Evolutionary conservation across 1,140 invertebrate genomes (phyloP), one percentile per base, ranked within the genome.

Genomic region (Sinella curviseta): DNA sequence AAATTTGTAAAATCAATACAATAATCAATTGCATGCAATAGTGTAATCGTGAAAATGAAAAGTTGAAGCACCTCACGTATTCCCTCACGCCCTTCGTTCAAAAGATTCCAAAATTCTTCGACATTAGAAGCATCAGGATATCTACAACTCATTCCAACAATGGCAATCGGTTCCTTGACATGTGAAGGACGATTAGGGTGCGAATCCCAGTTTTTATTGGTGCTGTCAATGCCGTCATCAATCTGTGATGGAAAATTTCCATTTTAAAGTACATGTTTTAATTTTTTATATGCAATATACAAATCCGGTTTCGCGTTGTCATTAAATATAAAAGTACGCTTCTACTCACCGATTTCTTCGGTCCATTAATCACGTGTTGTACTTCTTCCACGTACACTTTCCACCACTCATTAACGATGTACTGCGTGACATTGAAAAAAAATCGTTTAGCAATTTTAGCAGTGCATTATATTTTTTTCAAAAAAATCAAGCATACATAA

Each of bases 331-430:
- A 48, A 48, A 17, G 17, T 17, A 48, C 17, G 4, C 39, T 8
- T 8, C 4, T 48, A 8, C 39, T 48, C 24, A 60, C 55, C 12
- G 55, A 60, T 60, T 14, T 24, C 55, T 60, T 60, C 4, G 55
- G 24, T 24, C n/a, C 24, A 3, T 3, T 8, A n/a, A 60, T 4
- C 3, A 60, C 30, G 30, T 70, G 8, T 3, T 33, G 3, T 33
- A 33, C 65, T 31, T 33, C 65, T 30, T 70, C 65, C 31, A 33
- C 8, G 31, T 33, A 70, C 8, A 70, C 31, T 70, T 14, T 70
- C 65, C 65, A 70, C 65, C 65, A 70, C 12, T 70, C 26, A 30
- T 70, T 70, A 2, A 70, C 31, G 31, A 70, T 70, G 65, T 31
- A 70, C 65, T 70, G 31, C 3, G n/a, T n/a, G n/a, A n/a, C n/a